These are phyloP conservation scores for Cavia aperea DNA, from an alignment of 2,113 vertebrate species.

Conservation along the genomic window DNA sequence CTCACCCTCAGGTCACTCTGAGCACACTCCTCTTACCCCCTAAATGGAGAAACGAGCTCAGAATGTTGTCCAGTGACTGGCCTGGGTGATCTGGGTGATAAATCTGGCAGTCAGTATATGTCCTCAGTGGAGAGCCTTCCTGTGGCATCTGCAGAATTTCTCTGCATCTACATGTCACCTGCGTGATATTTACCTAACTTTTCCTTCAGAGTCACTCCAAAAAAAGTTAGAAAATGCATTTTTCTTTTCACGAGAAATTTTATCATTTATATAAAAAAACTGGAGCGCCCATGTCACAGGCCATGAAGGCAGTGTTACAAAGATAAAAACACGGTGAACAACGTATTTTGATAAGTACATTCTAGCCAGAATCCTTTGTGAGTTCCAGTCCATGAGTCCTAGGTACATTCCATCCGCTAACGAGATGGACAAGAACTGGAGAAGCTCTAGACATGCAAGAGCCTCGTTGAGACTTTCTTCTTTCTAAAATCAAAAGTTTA, in stretches of 20 bases:
- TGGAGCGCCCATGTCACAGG: neutral
- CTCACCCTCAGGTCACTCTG: no score
- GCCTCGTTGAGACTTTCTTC: accelerated
- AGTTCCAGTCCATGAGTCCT: no score
- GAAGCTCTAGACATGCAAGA: accelerated
- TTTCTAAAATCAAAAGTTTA: neutral
- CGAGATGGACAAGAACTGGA: neutral
- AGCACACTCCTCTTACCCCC: neutral
- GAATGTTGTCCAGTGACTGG: no score
- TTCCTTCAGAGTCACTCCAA: neutral
- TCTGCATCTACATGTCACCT: accelerated
- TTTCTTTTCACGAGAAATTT: slow-evolving; percentile 15
- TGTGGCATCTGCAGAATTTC: accelerated
- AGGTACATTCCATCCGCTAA: neutral
- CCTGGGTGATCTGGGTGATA: accelerated
- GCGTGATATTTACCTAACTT: neutral
- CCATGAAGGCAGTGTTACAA: no score
- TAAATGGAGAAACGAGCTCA: neutral
- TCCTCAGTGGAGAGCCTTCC: neutral
- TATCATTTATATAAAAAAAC: neutral
- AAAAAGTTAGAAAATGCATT: neutral
- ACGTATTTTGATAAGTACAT: neutral
- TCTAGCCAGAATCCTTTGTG: neutral
- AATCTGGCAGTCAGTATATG: neutral
- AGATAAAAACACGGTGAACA: neutral